Evolutionary conservation across 2,888 invertebrate genomes (phyloP).

Genomic region (Ectropis crepuscularia): DNA sequence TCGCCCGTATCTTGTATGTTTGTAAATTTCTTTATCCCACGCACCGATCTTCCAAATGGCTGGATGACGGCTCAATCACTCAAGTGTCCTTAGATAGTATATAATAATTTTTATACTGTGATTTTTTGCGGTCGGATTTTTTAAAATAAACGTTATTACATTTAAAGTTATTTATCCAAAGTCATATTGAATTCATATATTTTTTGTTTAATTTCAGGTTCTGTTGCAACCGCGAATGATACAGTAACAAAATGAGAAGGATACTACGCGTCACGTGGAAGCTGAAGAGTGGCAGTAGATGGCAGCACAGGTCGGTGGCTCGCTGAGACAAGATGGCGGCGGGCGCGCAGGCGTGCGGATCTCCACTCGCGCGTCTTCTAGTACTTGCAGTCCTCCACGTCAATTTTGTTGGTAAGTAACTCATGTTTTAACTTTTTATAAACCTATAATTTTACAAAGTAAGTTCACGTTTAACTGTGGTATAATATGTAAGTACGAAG

Average conservation of each 20-base stretch:
- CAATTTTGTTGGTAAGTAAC: constrained; percentile 76
- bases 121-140: too few relatives aligned
- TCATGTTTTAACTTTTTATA: not conserved
- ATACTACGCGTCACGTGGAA: constrained; percentile 51
- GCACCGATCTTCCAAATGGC: too few relatives aligned
- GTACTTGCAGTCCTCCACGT: constrained; percentile 75
- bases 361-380: constrained; percentile 75
- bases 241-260: constrained; percentile 56
- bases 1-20: too few relatives aligned
- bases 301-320: constrained; percentile 67
- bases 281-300: constrained; percentile 59
- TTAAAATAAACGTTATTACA: too few relatives aligned
- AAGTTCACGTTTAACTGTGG: too few relatives aligned
- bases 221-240: constrained; percentile 18
- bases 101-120: too few relatives aligned
- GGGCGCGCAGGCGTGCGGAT: constrained; percentile 65
- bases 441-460: too few relatives aligned
- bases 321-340: constrained; percentile 75
- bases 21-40: too few relatives aligned
- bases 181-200: not conserved
- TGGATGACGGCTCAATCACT: too few relatives aligned
- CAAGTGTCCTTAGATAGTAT: too few relatives aligned
- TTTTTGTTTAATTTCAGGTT: constrained; percentile 17
- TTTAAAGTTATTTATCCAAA: too few relatives aligned
- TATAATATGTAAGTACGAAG: too few relatives aligned